These are phyloP conservation scores for Theodoxus fluviatilis DNA, from an alignment of 2,888 invertebrate species.

Conservation along the genomic window DNA sequence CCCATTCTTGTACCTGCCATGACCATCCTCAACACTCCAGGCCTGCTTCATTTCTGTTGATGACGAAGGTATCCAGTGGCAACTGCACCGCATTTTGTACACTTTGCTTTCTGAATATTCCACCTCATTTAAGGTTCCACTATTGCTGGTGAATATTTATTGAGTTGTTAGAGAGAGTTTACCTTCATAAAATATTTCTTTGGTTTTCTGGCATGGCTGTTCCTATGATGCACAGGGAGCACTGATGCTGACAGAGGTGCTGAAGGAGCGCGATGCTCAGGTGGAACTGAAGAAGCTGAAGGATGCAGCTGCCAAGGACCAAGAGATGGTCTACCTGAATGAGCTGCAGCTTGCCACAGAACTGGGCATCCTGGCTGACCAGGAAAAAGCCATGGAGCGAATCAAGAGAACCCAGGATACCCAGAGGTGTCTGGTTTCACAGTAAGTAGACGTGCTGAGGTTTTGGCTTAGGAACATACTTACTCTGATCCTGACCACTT, in stretches of 20 bases:
- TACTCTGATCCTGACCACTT: no score
- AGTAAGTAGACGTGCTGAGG: slow-evolving; percentile 47
- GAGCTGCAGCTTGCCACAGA: slow-evolving; percentile 51
- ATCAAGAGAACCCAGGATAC: slow-evolving; percentile 47
- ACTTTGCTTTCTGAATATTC: no score
- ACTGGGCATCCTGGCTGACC: slow-evolving; percentile 55
- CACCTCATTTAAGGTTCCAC: no score
- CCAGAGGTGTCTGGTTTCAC: slow-evolving; percentile 53
- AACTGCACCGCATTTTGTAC: no score
- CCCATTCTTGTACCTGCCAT: no score
- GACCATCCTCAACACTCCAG: no score
- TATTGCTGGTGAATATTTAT: no score
- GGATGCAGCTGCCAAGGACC: slow-evolving; percentile 46
- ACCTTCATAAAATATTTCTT: no score
- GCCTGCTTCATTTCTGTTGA: no score
- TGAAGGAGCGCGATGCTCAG: slow-evolving; percentile 66
- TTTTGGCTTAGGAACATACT: background rate
- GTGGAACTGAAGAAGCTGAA: slow-evolving; percentile 61
- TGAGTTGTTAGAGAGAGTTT: no score
- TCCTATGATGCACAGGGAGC: slow-evolving; percentile 63
- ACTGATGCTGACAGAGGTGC: slow-evolving; percentile 62
- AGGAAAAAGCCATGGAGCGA: slow-evolving; percentile 47
- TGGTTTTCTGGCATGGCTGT: no score
- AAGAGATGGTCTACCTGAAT: slow-evolving; percentile 54
- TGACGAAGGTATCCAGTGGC: no score